Conservation (phyloP, 64 coral and sea anemone genomes). For the Platygyra sinensis region DNA sequence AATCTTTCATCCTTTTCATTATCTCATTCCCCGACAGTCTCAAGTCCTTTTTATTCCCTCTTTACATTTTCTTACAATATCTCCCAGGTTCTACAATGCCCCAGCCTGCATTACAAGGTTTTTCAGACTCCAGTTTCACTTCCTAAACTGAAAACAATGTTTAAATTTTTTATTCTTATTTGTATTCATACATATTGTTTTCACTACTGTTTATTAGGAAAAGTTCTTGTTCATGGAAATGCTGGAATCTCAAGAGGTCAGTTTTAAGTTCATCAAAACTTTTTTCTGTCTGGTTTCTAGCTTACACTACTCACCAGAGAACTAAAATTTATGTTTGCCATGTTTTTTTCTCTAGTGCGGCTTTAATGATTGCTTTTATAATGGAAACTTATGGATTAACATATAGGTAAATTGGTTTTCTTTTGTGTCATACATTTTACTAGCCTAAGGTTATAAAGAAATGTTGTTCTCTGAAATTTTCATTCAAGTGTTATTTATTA, state of each 20-base stretch:
- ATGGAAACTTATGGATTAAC: slow-evolving; percentile 98
- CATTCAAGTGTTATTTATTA: no score
- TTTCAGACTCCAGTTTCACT: not conserved
- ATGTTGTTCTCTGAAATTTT: not conserved
- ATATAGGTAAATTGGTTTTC: slow-evolving; percentile 68
- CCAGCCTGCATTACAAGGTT: no score
- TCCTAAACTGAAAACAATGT: not conserved
- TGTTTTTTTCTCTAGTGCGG: slow-evolving; percentile 71
- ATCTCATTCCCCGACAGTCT: no score
- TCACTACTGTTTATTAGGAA: slow-evolving; percentile 28
- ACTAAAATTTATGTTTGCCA: not conserved
- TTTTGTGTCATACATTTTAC: not conserved
- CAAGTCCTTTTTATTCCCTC: no score
- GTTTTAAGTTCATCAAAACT: not conserved
- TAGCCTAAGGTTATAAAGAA: not conserved
- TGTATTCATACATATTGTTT: not conserved
- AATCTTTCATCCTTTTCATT: no score
- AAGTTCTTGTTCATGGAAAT: slow-evolving; percentile 96
- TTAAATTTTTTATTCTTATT: not conserved
- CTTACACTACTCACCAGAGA: no score
- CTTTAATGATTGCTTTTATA: slow-evolving; percentile 95
- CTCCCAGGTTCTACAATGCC: no score
- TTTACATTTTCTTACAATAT: no score
- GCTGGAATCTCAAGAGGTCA: slow-evolving; percentile 96
- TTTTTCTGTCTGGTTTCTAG: not conserved